These are phyloP conservation scores for Drosophila triauraria DNA, from an alignment of 1,140 invertebrate species.

Conservation along the genomic window DNA sequence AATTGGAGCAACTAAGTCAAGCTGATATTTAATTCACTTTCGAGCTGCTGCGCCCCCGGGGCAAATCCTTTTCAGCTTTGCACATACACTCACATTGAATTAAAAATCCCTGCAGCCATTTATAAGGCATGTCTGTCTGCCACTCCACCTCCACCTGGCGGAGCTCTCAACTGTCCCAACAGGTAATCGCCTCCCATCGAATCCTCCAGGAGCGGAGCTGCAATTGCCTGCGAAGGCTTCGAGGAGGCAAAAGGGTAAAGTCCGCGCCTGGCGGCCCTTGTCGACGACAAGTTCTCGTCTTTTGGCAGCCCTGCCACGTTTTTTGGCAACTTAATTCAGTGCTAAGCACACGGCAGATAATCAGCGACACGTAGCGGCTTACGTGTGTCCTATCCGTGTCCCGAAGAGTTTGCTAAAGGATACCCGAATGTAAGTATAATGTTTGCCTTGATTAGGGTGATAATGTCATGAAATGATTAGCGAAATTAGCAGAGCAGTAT, in stretches of 20 bases:
- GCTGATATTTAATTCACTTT: constrained; percentile 38
- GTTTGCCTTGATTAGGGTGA: constrained; percentile 34
- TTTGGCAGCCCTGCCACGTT: constrained; percentile 35
- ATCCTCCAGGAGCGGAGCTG: constrained; percentile 17
- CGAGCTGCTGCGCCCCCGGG: neutral
- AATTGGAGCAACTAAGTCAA: constrained; percentile 10
- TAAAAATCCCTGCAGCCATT: constrained; percentile 44
- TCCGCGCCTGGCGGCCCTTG: constrained; percentile 10
- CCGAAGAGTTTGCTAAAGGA: constrained; percentile 8
- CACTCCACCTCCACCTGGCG: constrained; percentile 21
- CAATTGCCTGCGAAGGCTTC: constrained; percentile 3
- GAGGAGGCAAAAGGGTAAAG: neutral
- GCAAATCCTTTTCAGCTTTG: constrained; percentile 36
- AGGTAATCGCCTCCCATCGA: constrained; percentile 26
- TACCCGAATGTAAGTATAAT: constrained; percentile 8
- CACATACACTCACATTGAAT: constrained; percentile 64
- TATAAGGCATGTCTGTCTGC: constrained; percentile 21
- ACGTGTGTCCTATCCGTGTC: constrained; percentile 49
- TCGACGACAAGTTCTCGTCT: constrained; percentile 2
- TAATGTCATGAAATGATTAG: constrained; percentile 38
- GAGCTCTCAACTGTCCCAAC: constrained; percentile 5
- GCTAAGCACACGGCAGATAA: constrained; percentile 75
- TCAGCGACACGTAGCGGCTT: constrained; percentile 70
- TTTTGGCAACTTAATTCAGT: constrained; percentile 73
- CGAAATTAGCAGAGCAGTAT: neutral